A percentile compares a stretch with the other conserved stretches of the same genome.
Conservation (phyloP, 2,797 vertebrate species). For the Thamnophis elegans region DNA sequence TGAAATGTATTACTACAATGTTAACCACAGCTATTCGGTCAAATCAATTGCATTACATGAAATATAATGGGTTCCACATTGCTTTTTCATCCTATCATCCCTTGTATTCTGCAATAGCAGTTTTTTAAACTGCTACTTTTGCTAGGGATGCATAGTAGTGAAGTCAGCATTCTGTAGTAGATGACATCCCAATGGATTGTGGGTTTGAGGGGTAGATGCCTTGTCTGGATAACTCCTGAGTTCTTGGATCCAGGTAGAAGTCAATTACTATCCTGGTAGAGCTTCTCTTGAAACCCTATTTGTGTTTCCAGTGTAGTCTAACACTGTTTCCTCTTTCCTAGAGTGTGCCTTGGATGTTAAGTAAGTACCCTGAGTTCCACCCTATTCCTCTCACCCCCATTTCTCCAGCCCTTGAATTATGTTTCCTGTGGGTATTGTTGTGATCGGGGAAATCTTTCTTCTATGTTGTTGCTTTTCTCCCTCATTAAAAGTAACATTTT, state of each 20-base stretch:
- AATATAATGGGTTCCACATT: background rate
- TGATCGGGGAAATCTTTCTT: background rate
- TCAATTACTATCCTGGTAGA: background rate
- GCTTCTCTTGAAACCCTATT: background rate
- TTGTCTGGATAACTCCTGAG: background rate
- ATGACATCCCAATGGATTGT: background rate
- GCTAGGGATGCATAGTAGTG: background rate
- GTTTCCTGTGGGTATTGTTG: background rate
- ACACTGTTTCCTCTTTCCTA: background rate
- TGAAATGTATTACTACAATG: background rate
- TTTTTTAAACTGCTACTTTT: background rate
- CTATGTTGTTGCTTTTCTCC: background rate
- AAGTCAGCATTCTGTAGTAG: background rate
- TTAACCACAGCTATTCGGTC: background rate
- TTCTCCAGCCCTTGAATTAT: background rate
- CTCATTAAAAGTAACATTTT: background rate
- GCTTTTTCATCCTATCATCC: background rate
- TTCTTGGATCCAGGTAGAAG: background rate
- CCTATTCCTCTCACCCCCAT: background rate
- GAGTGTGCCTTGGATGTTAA: background rate
- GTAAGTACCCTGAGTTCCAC: background rate
- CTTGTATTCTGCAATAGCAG: background rate
- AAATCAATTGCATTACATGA: background rate
- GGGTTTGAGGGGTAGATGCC: background rate
- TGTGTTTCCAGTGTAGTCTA: background rate